Conservation (phyloP, 2,113 vertebrate species). For the Promerops cafer region DNA sequence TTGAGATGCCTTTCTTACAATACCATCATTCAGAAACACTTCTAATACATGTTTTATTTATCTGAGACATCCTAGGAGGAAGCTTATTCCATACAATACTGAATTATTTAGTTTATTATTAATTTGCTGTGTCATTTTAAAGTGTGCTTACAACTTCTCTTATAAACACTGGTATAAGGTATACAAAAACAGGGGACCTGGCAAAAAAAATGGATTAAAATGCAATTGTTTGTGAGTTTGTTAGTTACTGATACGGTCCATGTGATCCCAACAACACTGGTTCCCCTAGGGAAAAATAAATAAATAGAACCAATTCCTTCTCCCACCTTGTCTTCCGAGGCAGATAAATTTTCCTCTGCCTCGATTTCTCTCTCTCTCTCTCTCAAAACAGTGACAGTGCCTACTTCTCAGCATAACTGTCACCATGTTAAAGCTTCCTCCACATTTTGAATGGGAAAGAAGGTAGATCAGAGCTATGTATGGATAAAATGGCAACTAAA, state of each 20-base stretch:
- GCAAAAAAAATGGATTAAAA: background rate
- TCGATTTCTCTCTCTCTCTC: background rate
- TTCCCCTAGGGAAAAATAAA: background rate
- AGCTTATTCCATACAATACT: background rate
- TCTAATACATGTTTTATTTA: slow-evolving; percentile 45
- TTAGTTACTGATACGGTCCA: background rate
- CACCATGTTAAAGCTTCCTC: background rate
- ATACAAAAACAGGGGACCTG: background rate
- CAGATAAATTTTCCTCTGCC: background rate
- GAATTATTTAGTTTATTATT: slow-evolving; percentile 46
- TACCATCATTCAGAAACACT: slow-evolving; percentile 23
- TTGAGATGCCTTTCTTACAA: background rate
- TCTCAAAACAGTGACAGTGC: background rate
- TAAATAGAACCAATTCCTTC: background rate
- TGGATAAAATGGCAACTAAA: background rate
- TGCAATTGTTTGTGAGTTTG: background rate
- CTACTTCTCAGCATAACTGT: background rate
- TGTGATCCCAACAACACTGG: background rate
- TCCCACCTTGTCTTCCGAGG: background rate
- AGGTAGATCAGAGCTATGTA: background rate
- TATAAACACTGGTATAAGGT: background rate
- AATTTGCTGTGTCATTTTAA: slow-evolving; percentile 23
- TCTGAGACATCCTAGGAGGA: background rate
- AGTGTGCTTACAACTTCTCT: background rate
- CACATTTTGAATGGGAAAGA: background rate